phyloP scores from a whole-genome alignment of 92 coral and sea anemone species.

The Bergia puertoricense region DNA sequence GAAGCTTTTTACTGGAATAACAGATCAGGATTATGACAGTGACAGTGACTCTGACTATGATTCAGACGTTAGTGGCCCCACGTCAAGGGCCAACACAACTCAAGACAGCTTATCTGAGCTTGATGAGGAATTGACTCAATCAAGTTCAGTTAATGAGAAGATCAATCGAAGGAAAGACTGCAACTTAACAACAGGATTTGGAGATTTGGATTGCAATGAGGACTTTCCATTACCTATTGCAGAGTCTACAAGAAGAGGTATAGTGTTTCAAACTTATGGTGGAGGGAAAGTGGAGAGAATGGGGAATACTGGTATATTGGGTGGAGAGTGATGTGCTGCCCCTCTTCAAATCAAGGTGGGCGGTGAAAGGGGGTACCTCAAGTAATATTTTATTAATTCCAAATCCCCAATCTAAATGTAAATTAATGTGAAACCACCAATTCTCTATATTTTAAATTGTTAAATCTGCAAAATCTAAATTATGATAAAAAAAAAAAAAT shows the following conservation, averaged over 20 bases:
- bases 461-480: too few species aligned
- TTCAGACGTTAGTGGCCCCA: constrained; percentile 24
- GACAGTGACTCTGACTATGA: constrained; percentile 25
- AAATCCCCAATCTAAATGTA: too few species aligned
- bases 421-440: too few species aligned
- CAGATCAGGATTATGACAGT: background rate
- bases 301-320: background rate
- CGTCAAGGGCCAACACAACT: background rate
- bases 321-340: background rate
- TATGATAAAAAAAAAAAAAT: too few species aligned
- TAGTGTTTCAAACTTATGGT: background rate
- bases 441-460: too few species aligned
- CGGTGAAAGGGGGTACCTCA: too few species aligned
- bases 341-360: background rate
- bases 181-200: background rate
- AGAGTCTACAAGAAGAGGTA: constrained; percentile 41
- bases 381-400: too few species aligned
- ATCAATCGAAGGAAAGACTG: background rate
- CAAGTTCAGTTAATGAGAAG: background rate
- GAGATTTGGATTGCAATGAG: constrained; percentile 13
- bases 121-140: background rate
- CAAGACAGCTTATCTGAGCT: constrained; percentile 31
- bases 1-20: background rate
- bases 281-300: background rate
- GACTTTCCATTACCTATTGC: constrained; percentile 22